Percentiles rank a stretch among this genome's conserved stretches.
phyloP scores from a whole-genome alignment of 2,888 invertebrate species.

The Ferdinandea cuprea region DNA sequence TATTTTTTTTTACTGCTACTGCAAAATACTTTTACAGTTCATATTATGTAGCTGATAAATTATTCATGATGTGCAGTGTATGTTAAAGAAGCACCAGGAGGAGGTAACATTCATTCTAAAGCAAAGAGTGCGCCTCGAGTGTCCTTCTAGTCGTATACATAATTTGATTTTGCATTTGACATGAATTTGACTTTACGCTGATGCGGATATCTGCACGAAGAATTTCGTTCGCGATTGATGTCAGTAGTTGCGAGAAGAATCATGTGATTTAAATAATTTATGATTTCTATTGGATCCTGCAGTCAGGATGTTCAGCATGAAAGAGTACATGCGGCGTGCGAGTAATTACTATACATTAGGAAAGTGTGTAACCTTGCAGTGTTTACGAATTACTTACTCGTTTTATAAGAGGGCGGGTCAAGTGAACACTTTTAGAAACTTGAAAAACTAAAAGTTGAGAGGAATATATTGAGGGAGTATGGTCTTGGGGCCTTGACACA shows the following conservation, averaged over 20 bases:
- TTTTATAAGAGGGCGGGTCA: neutral
- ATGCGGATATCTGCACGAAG: slow-evolving; percentile 55
- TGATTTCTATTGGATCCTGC: slow-evolving; percentile 37
- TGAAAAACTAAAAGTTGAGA: neutral
- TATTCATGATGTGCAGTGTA: slow-evolving; percentile 64
- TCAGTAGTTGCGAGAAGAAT: slow-evolving; percentile 45
- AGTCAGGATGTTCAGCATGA: slow-evolving; percentile 19
- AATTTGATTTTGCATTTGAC: slow-evolving; percentile 69
- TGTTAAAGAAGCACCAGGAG: slow-evolving; percentile 6
- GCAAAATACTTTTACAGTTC: slow-evolving; percentile 49
- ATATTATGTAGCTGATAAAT: slow-evolving; percentile 56
- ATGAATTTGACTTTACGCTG: slow-evolving; percentile 57
- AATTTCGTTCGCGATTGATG: slow-evolving; percentile 56
- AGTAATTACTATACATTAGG: slow-evolving; percentile 20
- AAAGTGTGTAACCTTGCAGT: slow-evolving; percentile 53
- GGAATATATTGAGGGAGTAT: too few relatives aligned
- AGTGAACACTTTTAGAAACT: neutral
- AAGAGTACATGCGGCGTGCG: slow-evolving; percentile 8
- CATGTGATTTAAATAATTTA: slow-evolving; percentile 68
- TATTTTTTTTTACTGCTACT: slow-evolving; percentile 6
- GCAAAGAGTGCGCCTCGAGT: slow-evolving; percentile 11
- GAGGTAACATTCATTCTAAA: slow-evolving; percentile 10
- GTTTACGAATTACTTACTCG: neutral
- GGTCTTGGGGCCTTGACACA: too few relatives aligned
- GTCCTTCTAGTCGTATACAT: slow-evolving; percentile 60